phyloP scores from a whole-genome alignment of 2,888 invertebrate genomes.

The Baronia brevicornis region DNA sequence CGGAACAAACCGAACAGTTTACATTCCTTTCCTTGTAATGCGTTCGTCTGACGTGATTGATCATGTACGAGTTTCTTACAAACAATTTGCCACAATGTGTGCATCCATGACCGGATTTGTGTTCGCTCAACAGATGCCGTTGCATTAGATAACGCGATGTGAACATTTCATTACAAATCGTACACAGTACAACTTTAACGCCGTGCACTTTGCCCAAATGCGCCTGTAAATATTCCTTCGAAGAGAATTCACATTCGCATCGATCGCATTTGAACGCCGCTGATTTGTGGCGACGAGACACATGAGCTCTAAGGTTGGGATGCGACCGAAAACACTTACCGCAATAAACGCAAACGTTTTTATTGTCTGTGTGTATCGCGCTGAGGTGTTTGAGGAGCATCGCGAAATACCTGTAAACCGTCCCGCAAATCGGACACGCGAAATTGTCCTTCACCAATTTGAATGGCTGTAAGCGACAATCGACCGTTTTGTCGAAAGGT shows the following conservation, averaged over 20 bases:
- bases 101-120: constrained; percentile 48
- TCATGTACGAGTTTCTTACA: constrained; percentile 47
- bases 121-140: constrained; percentile 40
- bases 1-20: constrained; percentile 44
- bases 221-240: constrained; percentile 31
- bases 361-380: constrained; percentile 42
- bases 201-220: constrained; percentile 47
- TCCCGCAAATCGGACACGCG: constrained; percentile 43
- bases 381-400: constrained; percentile 45
- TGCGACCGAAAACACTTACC: constrained; percentile 45
- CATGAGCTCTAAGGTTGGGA: constrained; percentile 45
- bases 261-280: constrained; percentile 34
- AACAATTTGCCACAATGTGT: constrained; percentile 44
- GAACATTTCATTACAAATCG: constrained; percentile 47
- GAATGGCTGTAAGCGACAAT: constrained; percentile 36
- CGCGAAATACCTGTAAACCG: constrained; percentile 42
- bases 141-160: constrained; percentile 42
- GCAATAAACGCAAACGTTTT: constrained; percentile 47
- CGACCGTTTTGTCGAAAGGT: constrained; percentile 33
- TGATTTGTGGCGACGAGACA: constrained; percentile 36
- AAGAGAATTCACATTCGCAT: constrained; percentile 36
- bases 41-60: constrained; percentile 44
- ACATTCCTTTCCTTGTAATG: constrained; percentile 58
- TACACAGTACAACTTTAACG: constrained; percentile 37
- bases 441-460: constrained; percentile 44